These are phyloP conservation scores for Dicranocentrus wangi DNA, from an alignment of 2,888 invertebrate genomes.

Conservation along the genomic window DNA sequence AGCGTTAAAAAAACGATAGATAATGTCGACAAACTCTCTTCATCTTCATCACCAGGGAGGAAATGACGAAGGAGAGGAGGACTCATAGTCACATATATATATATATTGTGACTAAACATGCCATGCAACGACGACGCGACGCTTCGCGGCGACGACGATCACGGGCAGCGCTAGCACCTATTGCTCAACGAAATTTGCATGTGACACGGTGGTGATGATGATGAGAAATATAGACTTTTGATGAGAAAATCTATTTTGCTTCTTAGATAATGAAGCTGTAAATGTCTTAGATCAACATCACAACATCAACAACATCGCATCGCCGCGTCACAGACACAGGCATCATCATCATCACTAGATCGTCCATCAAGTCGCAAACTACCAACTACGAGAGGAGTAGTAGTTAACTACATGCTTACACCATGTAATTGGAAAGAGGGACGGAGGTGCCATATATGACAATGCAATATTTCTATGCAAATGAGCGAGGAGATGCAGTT, in stretches of 20 bases:
- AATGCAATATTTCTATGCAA: slow-evolving; percentile 21
- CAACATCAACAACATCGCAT: background rate
- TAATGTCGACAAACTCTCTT: too few relatives aligned
- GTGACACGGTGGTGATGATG: slow-evolving; percentile 1
- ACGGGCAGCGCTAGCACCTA: background rate
- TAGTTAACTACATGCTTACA: too few relatives aligned
- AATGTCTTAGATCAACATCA: background rate
- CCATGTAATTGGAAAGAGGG: background rate
- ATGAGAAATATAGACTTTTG: background rate
- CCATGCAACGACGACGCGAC: too few relatives aligned
- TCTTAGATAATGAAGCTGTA: slow-evolving; percentile 7
- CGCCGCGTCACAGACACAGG: background rate
- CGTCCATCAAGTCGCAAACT: too few relatives aligned
- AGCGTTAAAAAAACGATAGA: too few relatives aligned
- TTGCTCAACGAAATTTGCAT: background rate
- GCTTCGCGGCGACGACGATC: too few relatives aligned
- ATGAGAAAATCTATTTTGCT: background rate
- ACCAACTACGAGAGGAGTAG: background rate
- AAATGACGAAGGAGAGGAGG: too few relatives aligned
- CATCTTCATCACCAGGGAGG: too few relatives aligned
- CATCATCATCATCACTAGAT: background rate
- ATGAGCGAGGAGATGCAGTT: slow-evolving; percentile 12
- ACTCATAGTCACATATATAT: too few relatives aligned
- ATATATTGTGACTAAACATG: too few relatives aligned
- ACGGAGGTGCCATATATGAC: slow-evolving; percentile 3